These are phyloP conservation scores for Euclidia mi DNA, from an alignment of 2,888 invertebrate species.

Conservation along the genomic window DNA sequence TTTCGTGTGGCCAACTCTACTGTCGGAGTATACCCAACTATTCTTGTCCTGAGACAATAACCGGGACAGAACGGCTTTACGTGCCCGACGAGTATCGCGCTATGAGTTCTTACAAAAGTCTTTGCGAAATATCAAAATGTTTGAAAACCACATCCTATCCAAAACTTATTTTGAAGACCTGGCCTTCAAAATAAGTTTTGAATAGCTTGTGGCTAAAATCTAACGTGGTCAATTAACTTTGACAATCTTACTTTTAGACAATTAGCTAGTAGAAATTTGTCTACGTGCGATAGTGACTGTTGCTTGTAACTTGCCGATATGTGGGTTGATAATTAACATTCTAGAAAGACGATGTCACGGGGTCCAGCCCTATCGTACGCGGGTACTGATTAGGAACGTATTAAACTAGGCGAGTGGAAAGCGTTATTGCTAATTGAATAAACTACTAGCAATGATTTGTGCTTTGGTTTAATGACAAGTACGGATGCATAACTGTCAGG, in stretches of 20 bases:
- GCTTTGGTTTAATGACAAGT: slow-evolving; percentile 16
- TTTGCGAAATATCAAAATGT: too few relatives aligned
- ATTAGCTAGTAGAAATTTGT: slow-evolving; percentile 52
- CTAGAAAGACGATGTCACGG: slow-evolving; percentile 65
- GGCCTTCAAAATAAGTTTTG: too few relatives aligned
- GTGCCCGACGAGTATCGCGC: too few relatives aligned
- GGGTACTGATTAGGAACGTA: slow-evolving; percentile 71
- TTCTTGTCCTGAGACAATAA: too few relatives aligned
- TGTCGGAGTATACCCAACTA: too few relatives aligned
- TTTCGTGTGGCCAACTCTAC: too few relatives aligned
- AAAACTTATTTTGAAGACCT: too few relatives aligned
- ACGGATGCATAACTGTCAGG: background rate
- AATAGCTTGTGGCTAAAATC: too few relatives aligned
- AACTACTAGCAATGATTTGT: slow-evolving; percentile 52
- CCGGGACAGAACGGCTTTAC: too few relatives aligned
- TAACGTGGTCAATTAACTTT: too few relatives aligned
- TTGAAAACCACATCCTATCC: too few relatives aligned
- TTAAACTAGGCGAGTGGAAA: slow-evolving; percentile 69
- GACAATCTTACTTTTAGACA: slow-evolving; percentile 64
- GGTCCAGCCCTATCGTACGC: slow-evolving; percentile 43
- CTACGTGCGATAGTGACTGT: slow-evolving; percentile 54
- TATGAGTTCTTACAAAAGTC: too few relatives aligned
- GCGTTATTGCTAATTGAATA: slow-evolving; percentile 69
- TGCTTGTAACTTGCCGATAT: slow-evolving; percentile 37
- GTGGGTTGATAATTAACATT: slow-evolving; percentile 70